Base-by-base conservation (phyloP, 1,140 invertebrate species). In the Lepidostoma basale region DNA sequence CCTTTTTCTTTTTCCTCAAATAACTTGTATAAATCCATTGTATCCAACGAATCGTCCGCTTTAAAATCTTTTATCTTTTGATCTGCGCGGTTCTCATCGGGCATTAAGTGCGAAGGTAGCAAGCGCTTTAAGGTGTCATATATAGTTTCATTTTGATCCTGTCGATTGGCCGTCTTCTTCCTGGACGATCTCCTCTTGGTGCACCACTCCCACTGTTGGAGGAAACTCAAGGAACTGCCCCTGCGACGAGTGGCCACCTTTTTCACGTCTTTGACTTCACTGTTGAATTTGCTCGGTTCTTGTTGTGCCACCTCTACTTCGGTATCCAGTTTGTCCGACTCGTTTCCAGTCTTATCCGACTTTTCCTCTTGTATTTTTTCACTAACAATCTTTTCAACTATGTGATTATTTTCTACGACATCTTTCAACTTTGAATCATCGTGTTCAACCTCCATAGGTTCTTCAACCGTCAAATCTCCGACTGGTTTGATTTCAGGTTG, bases 191-290 rank as follows among this genome's bases (percentile, higher is more conserved):
- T 82, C 63, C 90, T 79, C 77, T 90, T 90, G 65, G 85, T 90
- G 70, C 89, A 89, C 87, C 89, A 90, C 20, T 88, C 88, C 86
- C 89, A 89, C 70, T 88, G 87, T 69, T 91, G 86, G 8, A 91
- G 77, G 64, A 89, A 86, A 25, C 85, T 88, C 1, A 90, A 75
- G 12, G 88, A 87, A 76, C 88, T 90, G 8, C 86, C 82, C 78
- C 89, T 83, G 26, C 89, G 80, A 68, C 89, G 84, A 14, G 84
- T 86, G 30, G 85, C 84, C 5, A 82, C 74, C 74, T 86, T 88
- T 66, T 84, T 86, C 23, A 75, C 78, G 47, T 81, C 80, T 72
- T 84, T 87, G 9, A 80, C 79, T 28, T 79, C 78, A 71, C 80
- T 79, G 3, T 70, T 68, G 1, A 63, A 78, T 78, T 49, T 79